These are phyloP conservation scores for Dolichoris vasculosae DNA, from an alignment of 1,140 invertebrate species.

Conservation along the genomic window DNA sequence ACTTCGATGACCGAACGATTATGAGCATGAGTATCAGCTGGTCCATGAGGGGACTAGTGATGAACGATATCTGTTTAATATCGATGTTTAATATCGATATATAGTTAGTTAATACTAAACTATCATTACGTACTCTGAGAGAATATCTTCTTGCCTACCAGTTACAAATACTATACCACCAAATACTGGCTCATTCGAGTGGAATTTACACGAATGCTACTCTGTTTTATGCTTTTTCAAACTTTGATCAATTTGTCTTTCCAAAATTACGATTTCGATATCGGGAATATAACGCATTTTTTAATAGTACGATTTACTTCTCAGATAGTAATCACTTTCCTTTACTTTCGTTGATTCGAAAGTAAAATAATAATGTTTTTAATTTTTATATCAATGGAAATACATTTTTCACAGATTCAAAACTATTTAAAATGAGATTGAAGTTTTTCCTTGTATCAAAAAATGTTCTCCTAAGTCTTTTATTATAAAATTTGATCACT, in stretches of 20 bases:
- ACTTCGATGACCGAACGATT: constrained; percentile 6
- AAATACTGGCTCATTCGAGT: not conserved
- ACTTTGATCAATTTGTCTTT: not conserved
- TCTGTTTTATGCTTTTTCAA: not conserved
- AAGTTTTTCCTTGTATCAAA: not conserved
- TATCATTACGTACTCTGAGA: not conserved
- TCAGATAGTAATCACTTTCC: not conserved
- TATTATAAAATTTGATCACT: not conserved
- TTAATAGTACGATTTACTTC: not conserved
- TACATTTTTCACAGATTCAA: too few species aligned
- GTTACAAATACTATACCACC: not conserved
- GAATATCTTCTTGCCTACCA: not conserved
- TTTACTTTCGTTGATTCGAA: not conserved
- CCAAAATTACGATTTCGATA: not conserved
- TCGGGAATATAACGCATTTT: not conserved
- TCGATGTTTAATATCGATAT: not conserved
- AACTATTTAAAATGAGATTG: not conserved
- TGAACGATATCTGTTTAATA: constrained; percentile 13
- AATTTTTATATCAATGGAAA: too few species aligned
- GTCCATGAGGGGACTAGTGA: constrained; percentile 1
- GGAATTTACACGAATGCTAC: not conserved
- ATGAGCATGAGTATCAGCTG: not conserved
- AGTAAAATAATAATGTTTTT: not conserved
- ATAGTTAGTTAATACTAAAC: not conserved
- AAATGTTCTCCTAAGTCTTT: too few species aligned